Conservation (phyloP, 2,113 vertebrate species). For the Platichthys stellatus region DNA sequence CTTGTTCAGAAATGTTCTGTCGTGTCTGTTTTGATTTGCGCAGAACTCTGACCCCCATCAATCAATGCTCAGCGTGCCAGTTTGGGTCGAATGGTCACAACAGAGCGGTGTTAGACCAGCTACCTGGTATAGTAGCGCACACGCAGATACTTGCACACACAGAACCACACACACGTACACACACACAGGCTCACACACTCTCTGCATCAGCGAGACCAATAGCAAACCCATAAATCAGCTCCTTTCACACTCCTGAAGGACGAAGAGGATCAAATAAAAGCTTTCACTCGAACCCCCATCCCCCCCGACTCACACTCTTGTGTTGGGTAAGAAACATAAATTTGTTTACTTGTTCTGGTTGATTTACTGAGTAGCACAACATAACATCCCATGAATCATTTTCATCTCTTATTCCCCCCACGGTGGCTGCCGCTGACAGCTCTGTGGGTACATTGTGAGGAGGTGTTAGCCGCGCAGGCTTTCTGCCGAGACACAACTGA, state of each 20-base stretch:
- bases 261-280: conserved; percentile 69
- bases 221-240: conserved; percentile 67
- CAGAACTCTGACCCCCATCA: conserved; percentile 43
- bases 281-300: conserved; percentile 44
- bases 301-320: conserved; percentile 37
- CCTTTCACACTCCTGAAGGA: conserved; percentile 67
- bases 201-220: conserved; percentile 9
- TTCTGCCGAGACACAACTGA: conserved; percentile 37
- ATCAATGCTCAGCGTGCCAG: conserved; percentile 34
- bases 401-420: conserved; percentile 54
- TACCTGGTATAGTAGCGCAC: conserved; percentile 29
- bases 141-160: conserved; percentile 27
- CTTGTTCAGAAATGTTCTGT: conserved; percentile 1
- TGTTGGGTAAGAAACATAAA: conserved; percentile 64
- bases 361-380: conserved; percentile 69
- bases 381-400: conserved; percentile 73
- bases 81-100: conserved; percentile 33
- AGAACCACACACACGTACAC: conserved; percentile 25
- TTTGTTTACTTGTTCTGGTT: conserved; percentile 74
- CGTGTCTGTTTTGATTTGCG: conserved; percentile 33
- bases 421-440: conserved; percentile 53
- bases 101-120: conserved; percentile 15
- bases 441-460: conserved; percentile 52
- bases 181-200: conserved; percentile 28
- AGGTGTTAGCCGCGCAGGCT: conserved; percentile 49